Evolutionary conservation across 1,140 invertebrate species (phyloP), one percentile per base, ranked within the genome.

Genomic region (Eulimnadia texana): DNA sequence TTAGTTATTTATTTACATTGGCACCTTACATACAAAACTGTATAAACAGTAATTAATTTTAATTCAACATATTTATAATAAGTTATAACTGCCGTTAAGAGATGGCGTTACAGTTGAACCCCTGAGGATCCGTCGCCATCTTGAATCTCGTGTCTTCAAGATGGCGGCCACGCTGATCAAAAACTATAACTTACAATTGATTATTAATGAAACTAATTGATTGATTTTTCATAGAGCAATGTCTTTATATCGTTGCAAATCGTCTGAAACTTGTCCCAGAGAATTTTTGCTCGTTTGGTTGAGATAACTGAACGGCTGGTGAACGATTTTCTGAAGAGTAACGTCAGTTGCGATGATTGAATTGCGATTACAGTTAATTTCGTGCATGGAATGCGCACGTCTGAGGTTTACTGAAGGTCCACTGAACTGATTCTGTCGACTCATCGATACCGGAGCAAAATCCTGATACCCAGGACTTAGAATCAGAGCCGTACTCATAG

Each of bases 401-500:
- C 60, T 54, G 19, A 53, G 28, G 24, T 20, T 42, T 61, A 29
- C 51, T 19, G 51, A 20, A 11, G 2, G 19, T 54, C 33, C 20
- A 25, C 25, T 54, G 29, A 57, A 57, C 27, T 57, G 55, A 29
- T 27, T 28, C 28, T 57, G 55, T 27, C 55, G 55, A 57, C n/a
- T n/a, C n/a, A n/a, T 57, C 55, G 13, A 57, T 22, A 33, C 13
- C 28, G 11, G 55, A 27, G 19, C 29, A 28, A 20, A 33, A 25
- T 55, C 22, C 1, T 50, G 29, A 2, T 33, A 29, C 16, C 28
- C 20, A n/a, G 49, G 60, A 3, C 29, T 27, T 52, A 69, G 67
- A 6, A 70, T 64, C 53, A 70, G 69, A 20, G 66, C 64, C 54
- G 67, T 63, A 27, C 65, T 67, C 2, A 70, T 67, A 10, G 69